These are phyloP conservation scores for Helicolenus hilgendorfi DNA, from an alignment of 2,797 vertebrate genomes.

Conservation along the genomic window DNA sequence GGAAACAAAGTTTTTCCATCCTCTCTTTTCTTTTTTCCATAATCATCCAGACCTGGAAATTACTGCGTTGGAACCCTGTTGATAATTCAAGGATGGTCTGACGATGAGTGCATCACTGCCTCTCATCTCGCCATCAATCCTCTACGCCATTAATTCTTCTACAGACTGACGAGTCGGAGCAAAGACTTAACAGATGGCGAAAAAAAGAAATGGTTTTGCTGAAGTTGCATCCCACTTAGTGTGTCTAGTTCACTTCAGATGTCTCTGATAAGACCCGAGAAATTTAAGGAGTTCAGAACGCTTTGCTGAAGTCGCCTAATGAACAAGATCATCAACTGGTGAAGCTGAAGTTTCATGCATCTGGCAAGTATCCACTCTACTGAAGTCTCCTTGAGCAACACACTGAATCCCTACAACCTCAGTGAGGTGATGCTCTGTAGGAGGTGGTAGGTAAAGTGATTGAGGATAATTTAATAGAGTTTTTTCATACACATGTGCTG, in stretches of 20 bases:
- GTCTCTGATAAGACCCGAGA: neutral
- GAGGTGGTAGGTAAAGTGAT: neutral
- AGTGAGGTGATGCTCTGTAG: neutral
- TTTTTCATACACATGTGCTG: too few species aligned
- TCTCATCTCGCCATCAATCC: neutral
- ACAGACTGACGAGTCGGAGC: neutral
- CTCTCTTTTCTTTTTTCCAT: too few species aligned
- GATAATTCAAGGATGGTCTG: slow-evolving; percentile 9
- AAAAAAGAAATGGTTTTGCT: neutral
- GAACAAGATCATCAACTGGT: neutral
- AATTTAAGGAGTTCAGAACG: neutral
- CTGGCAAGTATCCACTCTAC: neutral
- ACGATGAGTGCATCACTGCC: neutral
- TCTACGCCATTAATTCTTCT: neutral
- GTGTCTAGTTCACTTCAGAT: neutral
- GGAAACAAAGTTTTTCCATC: too few species aligned
- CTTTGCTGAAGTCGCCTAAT: neutral
- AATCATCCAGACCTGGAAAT: too few species aligned
- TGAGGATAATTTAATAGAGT: neutral
- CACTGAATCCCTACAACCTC: neutral
- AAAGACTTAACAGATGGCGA: neutral
- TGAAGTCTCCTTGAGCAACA: neutral
- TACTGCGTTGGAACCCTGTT: neutral
- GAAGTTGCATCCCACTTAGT: slow-evolving; percentile 1
- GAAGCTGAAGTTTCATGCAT: neutral